Conservation (phyloP, 2,113 vertebrate genomes). For the Syrmaticus mikado region DNA sequence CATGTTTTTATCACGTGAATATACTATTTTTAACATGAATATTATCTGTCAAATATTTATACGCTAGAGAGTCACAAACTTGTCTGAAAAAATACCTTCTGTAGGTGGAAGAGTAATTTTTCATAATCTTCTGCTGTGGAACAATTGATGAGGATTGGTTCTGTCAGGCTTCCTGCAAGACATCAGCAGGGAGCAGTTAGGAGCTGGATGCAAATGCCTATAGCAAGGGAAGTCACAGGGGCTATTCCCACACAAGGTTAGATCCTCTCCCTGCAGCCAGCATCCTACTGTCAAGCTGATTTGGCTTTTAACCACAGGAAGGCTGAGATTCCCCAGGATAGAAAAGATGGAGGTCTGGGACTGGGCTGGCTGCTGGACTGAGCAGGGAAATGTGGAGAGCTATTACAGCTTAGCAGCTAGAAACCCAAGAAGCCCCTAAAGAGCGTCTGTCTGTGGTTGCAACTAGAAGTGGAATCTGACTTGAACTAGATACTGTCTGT, state of each 20-base stretch:
- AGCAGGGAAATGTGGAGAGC: not conserved
- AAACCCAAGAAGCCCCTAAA: not conserved
- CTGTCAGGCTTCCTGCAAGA: constrained; percentile 83
- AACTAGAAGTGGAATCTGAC: not conserved
- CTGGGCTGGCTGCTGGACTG: not conserved
- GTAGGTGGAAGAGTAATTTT: constrained; percentile 82
- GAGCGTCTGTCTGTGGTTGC: not conserved
- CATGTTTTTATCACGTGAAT: not conserved
- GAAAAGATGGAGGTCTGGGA: no score
- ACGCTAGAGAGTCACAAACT: not conserved
- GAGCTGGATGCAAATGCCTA: not conserved
- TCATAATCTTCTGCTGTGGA: constrained; percentile 80
- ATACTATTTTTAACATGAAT: not conserved
- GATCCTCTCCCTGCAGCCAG: not conserved
- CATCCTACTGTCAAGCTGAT: not conserved
- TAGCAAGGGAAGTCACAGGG: not conserved
- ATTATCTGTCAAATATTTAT: not conserved
- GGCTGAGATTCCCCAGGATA: not conserved
- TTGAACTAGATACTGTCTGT: not conserved
- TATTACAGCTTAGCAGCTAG: not conserved
- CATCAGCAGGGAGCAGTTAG: not conserved
- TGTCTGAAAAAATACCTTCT: constrained; percentile 73
- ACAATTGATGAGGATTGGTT: constrained; percentile 82
- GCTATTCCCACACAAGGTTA: not conserved
- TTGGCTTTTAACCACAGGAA: not conserved